Evolutionary conservation across 2,888 invertebrate species (phyloP), one percentile per base, ranked within the genome.

Genomic region (Melanargia galathea): DNA sequence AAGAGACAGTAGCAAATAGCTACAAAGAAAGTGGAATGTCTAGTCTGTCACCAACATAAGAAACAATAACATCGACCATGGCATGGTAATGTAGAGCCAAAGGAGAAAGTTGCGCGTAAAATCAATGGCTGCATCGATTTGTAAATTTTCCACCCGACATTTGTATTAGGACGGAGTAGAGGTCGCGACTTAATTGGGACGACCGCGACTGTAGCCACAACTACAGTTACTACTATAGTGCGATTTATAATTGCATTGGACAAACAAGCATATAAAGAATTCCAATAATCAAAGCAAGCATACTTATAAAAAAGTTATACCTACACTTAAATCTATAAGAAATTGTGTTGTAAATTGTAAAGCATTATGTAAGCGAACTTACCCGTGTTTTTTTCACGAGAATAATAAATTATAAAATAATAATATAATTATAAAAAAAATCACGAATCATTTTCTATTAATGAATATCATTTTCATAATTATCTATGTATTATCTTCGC

Each of bases 121-220:
- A 55, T 43, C 55, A 26, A 55, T 55, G 40, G 55, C 40, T 16
- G 24, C 26, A 24, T 43, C 43, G 24, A 43, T 26, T 16, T 26
- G 62, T 58, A 65, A 65, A 65, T 62, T 65, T 65, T 65, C 62
- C 65, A 65, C 54, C 54, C 54, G 48, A 57, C 38, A 62, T 58
- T 45, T 22, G 13, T 51, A 20, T 20, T 45, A 45, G 20, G 3
- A 54, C 54, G 22, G n/a, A 33, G 52, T 62, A 49, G 64, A 62
- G 58, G 72, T 74, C 76, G 70, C 62, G 63, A 51, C 60, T 57
- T 69, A 77, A 73, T 73, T 73, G 63, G 77, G 76, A 71, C 74
- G 69, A 67, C 65, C 70, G 75, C n/a, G n/a, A 1, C n/a, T 5
- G 4, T 16, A 40, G 2, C 16, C 16, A 38, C 74, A 75, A 71